Base-by-base conservation (phyloP, 1,140 invertebrate species). In the Trichonephila inaurata region DNA sequence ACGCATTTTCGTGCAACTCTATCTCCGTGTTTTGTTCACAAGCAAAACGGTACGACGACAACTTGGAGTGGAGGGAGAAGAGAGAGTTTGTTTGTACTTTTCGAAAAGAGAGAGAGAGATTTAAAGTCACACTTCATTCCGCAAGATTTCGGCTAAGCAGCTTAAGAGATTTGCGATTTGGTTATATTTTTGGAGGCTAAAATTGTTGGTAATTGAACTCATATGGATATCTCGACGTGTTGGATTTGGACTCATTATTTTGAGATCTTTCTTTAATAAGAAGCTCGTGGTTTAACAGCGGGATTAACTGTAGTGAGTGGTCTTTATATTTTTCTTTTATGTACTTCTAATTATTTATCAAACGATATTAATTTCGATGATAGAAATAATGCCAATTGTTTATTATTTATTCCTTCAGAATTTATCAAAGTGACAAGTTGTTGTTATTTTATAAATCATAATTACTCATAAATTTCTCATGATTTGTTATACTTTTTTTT, bases 11-110 rank as follows among this genome's bases (percentile, higher is more conserved):
- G 40, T 40, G 72, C 10, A 77, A 28, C 33, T 40, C 28, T 16
- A 77, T 33, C 72, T 77, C 72, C 28, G 72, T 77, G 72, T 77
- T 77, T 77, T 77, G 72, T 77, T 77, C 72, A 77, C 72, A 77
- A 77, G 72, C 72, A 77, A 77, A 77, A 77, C 72, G 72, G 72
- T 77, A 12, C 72, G 72, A 77, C 72, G 72, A 77, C 72, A 77
- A 77, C 72, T 77, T 77, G 72, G 72, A 77, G 72, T 77, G 72
- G 51, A 33, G 24, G 28, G 72, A 77, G 33, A 28, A 24, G 24
- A 77, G 24, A 77, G 33, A 33, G 72, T 77, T 77, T 77, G 72
- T 77, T 77, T 77, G 72, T 28, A 40, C 33, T 28, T 28, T 33
- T 77, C 28, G 28, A 18, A 77, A 77, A 72, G 28, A 28, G 28